Evolutionary conservation across 2,113 vertebrate genomes (phyloP).

Genomic region (Petromus typicus): DNA sequence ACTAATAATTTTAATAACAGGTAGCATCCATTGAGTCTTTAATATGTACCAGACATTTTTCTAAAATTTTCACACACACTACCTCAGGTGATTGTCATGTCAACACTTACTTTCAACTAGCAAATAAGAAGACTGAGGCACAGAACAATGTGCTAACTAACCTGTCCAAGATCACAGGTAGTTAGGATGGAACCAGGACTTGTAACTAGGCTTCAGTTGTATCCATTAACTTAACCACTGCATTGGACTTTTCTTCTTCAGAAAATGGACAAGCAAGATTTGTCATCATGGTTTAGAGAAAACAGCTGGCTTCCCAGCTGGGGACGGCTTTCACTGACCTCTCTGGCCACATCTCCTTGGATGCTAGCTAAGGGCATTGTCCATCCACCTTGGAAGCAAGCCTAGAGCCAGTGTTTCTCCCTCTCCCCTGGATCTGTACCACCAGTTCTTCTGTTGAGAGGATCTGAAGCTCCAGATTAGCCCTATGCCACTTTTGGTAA

Average conservation of each 20-base stretch:
- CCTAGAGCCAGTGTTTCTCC: background rate
- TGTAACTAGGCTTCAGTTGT: background rate
- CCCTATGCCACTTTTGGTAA: background rate
- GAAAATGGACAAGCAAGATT: background rate
- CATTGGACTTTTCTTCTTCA: background rate
- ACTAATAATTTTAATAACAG: background rate
- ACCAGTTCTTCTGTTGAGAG: background rate
- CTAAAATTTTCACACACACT: background rate
- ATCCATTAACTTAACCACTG: background rate
- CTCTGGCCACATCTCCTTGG: background rate
- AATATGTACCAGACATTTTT: background rate
- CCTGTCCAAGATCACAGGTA: background rate
- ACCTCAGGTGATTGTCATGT: background rate
- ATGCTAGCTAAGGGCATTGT: background rate
- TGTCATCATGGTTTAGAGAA: background rate
- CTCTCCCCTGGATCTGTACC: background rate
- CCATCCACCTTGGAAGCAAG: background rate
- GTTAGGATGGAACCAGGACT: background rate
- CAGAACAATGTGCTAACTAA: background rate
- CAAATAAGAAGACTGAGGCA: background rate
- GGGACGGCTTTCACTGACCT: background rate
- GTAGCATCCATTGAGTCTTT: background rate
- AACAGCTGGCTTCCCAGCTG: background rate
- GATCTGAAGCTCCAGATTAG: background rate
- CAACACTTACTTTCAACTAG: background rate